Evolutionary conservation across 2,888 invertebrate species (phyloP).

Genomic region (Cephonodes hylas): DNA sequence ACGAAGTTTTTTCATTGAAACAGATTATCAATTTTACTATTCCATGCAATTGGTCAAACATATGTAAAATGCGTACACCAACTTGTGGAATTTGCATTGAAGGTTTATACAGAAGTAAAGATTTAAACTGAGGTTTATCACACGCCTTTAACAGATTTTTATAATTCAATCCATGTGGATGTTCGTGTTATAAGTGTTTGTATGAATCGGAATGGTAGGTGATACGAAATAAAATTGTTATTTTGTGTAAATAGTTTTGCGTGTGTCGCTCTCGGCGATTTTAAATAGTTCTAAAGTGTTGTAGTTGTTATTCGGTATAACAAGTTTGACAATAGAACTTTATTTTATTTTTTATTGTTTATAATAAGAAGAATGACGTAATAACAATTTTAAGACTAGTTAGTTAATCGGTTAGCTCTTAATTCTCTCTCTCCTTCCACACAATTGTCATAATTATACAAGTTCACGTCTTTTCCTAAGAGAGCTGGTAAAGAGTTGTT

Average conservation of each 20-base stretch:
- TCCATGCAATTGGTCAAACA: too few relatives aligned
- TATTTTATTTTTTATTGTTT: background rate
- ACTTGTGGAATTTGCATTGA: background rate
- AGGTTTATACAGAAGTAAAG: background rate
- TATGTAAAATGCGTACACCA: too few relatives aligned
- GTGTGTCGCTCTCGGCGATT: slow-evolving; percentile 4
- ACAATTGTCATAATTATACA: too few relatives aligned
- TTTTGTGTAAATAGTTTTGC: background rate
- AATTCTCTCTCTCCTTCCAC: too few relatives aligned
- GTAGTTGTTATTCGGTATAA: background rate
- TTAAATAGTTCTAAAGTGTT: background rate
- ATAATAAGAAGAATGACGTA: too few relatives aligned
- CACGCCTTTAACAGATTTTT: background rate
- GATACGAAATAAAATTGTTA: background rate
- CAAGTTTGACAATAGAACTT: background rate
- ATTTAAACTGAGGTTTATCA: background rate
- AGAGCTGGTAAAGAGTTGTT: too few relatives aligned
- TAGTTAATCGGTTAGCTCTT: too few relatives aligned
- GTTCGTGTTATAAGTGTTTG: background rate
- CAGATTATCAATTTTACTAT: too few relatives aligned
- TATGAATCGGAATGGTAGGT: background rate
- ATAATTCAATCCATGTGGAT: background rate
- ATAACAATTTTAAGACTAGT: too few relatives aligned
- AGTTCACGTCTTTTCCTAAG: too few relatives aligned
- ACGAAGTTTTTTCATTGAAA: too few relatives aligned